phyloP scores from a whole-genome alignment of 2,797 vertebrate species.

The Gymnodraco acuticeps region DNA sequence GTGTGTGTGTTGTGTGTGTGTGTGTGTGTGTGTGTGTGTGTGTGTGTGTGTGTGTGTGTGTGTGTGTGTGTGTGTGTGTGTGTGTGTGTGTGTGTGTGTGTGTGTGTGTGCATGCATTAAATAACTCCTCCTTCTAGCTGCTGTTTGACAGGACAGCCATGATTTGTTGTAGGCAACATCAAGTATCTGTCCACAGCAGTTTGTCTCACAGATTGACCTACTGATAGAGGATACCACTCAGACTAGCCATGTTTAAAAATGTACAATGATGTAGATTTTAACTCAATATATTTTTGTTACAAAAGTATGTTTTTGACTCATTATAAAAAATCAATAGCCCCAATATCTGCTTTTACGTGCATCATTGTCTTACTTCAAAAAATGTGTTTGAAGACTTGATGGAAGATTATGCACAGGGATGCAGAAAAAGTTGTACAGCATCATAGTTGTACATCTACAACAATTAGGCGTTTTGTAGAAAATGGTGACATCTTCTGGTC shows the following conservation, averaged over 20 bases:
- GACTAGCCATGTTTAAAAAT: not conserved
- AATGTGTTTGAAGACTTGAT: not conserved
- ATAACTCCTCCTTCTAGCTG: slow-evolving; percentile 51
- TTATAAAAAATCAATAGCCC: not conserved
- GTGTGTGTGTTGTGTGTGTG: too few relatives aligned
- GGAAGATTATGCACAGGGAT: not conserved
- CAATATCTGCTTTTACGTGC: not conserved
- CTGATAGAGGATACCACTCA: not conserved
- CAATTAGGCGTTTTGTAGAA: not conserved
- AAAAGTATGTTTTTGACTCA: not conserved
- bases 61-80: not conserved
- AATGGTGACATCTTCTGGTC: slow-evolving; percentile 55
- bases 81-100: not conserved
- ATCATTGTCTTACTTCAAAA: too few relatives aligned
- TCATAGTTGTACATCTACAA: too few relatives aligned
- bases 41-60: not conserved
- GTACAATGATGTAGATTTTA: not conserved
- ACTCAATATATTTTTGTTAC: not conserved
- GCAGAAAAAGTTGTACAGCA: not conserved
- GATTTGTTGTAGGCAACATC: slow-evolving; percentile 11
- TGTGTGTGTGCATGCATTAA: not conserved
- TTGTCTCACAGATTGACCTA: not conserved
- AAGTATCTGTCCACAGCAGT: not conserved
- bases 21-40: not conserved
- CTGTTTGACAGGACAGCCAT: slow-evolving; percentile 21